phyloP scores from a whole-genome alignment of 2,113 vertebrate species.

The Natator depressus region DNA sequence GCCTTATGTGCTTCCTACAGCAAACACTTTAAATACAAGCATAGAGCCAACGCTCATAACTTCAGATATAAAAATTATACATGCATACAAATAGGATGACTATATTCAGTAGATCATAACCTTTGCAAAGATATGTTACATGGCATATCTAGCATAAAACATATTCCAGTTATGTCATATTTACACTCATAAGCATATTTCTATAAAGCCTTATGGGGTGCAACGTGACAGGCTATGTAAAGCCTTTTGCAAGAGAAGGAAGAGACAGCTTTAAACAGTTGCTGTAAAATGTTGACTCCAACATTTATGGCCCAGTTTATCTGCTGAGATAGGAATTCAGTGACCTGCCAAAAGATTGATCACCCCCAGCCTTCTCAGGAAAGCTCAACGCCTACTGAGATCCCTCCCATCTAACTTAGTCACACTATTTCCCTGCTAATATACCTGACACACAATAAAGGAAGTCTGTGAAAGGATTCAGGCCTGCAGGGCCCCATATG shows the following conservation, averaged over 20 bases:
- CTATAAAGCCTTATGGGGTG: no score
- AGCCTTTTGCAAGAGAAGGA: background rate
- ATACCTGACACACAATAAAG: constrained; percentile 59
- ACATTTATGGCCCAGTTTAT: constrained; percentile 32
- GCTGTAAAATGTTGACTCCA: background rate
- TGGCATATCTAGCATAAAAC: no score
- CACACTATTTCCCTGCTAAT: background rate
- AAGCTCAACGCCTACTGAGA: constrained; percentile 43
- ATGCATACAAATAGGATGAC: no score
- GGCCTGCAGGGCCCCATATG: constrained; percentile 71
- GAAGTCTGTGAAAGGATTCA: constrained; percentile 13
- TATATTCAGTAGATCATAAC: no score
- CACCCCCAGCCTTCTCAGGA: background rate
- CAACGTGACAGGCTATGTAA: background rate
- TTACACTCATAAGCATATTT: no score
- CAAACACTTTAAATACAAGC: no score
- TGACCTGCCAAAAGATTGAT: background rate
- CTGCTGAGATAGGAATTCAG: constrained; percentile 27
- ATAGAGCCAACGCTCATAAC: no score
- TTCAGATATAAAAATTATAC: no score
- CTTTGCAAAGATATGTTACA: no score
- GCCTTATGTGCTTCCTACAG: no score
- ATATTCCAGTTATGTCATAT: no score
- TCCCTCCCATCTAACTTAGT: constrained; percentile 14
- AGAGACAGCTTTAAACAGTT: background rate